Base-by-base conservation (phyloP, 1,140 invertebrate species). In the Callitettix versicolor region DNA sequence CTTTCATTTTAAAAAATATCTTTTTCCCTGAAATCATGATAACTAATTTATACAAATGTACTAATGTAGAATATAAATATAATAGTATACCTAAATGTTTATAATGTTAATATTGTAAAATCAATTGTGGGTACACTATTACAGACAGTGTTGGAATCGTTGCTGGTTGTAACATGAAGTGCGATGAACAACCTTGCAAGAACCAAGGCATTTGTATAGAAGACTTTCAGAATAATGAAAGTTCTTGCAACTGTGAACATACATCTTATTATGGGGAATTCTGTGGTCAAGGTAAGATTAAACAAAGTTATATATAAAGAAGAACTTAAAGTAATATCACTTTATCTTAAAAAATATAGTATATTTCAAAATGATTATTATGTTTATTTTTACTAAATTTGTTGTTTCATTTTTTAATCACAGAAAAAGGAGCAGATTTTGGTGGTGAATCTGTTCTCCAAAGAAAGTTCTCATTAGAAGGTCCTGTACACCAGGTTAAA, bases 191-290 rank as follows among this genome's bases (percentile, higher is more conserved):
- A 48, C 90, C 90, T 0, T 96, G 92, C 65, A 85, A 89, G 63
- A 89, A 95, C 69, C 79, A 83, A 6, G 91, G 91, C 1, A 77
- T 85, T 17, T 96, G 92, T 64, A 83, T 86, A 7, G 91, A 96
- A 68, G 84, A 91, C 67, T 95, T 94, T 67, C 80, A 80, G n/a
- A 82, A 85, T 48, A 84, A 85, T 50, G 78, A 86, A 58, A 87
- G 84, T 55, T 81, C 81, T 5, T 96, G 92, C 67, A 83, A 94
- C 60, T 96, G 92, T 64, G 83, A 90, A 55, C 74, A 85, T 17
- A 95, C 88, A 4, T 92, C 87, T 50, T 94, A 90, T 66, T 85
- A 88, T 62, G 90, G 90, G 38, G 85, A 91, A 62, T 62, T 71
- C 48, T 82, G 80, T 60, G 73, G 71, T 15, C 75, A 80, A 65